These are phyloP conservation scores for Actinostola sp. DNA, from an alignment of 92 coral and sea anemone species.

Conservation along the genomic window DNA sequence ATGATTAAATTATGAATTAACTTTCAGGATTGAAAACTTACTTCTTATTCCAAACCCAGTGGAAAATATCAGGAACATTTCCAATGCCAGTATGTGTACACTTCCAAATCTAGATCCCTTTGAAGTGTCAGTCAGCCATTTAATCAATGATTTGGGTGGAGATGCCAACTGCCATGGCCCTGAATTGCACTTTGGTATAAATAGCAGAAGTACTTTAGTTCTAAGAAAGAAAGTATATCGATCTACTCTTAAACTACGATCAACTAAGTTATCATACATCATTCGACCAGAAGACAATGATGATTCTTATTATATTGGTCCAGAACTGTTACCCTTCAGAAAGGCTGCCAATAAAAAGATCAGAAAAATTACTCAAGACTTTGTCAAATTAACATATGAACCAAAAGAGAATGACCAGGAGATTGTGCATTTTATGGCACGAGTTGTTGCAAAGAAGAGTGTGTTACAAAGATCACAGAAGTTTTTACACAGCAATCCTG, in stretches of 20 bases:
- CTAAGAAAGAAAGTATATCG: slow-evolving; percentile 40
- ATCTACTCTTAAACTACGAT: slow-evolving; percentile 33
- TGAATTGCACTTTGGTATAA: slow-evolving; percentile 45
- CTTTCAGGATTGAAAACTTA: slow-evolving; percentile 52
- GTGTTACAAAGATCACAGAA: slow-evolving; percentile 27
- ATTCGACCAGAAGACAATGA: slow-evolving; percentile 66
- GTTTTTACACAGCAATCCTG: slow-evolving; percentile 6
- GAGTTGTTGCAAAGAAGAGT: slow-evolving; percentile 42
- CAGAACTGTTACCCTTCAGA: slow-evolving; percentile 48
- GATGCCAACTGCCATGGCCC: slow-evolving; percentile 59
- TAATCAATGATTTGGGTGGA: slow-evolving; percentile 51
- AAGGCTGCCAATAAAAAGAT: slow-evolving; percentile 27
- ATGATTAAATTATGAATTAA: not conserved
- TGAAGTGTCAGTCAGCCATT: slow-evolving; percentile 59
- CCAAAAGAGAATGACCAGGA: slow-evolving; percentile 21
- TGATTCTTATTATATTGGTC: slow-evolving; percentile 45
- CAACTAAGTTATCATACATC: slow-evolving; percentile 48
- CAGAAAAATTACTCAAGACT: slow-evolving; percentile 45
- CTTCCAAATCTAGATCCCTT: slow-evolving; percentile 74
- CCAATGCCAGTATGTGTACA: slow-evolving; percentile 53
- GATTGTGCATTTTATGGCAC: slow-evolving; percentile 55
- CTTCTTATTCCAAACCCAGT: slow-evolving; percentile 61
- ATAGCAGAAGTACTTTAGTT: slow-evolving; percentile 27
- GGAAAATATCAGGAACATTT: slow-evolving; percentile 34
- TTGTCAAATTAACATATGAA: slow-evolving; percentile 57